Conservation (phyloP, 2,888 invertebrate genomes). For the Podabrus alpinus region DNA sequence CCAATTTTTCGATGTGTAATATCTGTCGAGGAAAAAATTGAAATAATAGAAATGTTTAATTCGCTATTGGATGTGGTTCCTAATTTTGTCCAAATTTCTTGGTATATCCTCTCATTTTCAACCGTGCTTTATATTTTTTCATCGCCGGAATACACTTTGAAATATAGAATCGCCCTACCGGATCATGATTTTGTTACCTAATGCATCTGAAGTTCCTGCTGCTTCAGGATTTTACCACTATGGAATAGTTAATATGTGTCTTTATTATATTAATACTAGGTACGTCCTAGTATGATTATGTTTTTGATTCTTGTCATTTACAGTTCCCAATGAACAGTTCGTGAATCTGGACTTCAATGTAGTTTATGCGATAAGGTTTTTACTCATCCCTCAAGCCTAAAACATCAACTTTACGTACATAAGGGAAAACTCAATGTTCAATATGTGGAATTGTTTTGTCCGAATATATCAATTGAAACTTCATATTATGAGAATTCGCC, state of each 20-base stretch:
- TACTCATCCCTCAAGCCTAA: not conserved
- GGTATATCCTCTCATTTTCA: not conserved
- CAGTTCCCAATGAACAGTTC: not conserved
- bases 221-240: not conserved
- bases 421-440: not conserved
- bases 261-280: no score
- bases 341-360: not conserved
- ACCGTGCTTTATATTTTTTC: not conserved
- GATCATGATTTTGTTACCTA: not conserved
- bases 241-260: not conserved
- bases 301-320: not conserved
- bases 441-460: not conserved
- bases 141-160: not conserved
- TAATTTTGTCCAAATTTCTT: not conserved
- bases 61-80: not conserved
- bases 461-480: not conserved
- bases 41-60: no score
- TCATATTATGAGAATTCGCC: conserved; percentile 31
- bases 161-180: not conserved
- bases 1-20: no score
- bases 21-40: no score
- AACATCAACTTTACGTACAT: not conserved
- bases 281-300: not conserved
- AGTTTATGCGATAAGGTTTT: not conserved
- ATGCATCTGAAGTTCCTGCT: not conserved